phyloP scores from a whole-genome alignment of 1,140 invertebrate species.

The Littorina saxatilis region DNA sequence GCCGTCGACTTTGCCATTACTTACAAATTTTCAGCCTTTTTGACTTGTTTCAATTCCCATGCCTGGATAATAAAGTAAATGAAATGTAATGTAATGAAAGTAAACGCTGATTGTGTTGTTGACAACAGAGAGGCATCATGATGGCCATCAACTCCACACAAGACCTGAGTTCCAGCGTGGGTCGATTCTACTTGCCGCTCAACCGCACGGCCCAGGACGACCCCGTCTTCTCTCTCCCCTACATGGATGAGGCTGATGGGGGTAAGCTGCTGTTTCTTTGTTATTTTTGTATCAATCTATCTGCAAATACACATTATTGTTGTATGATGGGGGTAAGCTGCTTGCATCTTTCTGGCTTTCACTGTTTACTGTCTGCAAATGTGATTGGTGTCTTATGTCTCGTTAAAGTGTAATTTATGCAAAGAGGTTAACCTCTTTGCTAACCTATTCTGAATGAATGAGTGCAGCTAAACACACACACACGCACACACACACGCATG shows the following conservation, averaged over 20 bases:
- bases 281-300: not conserved
- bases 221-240: slow-evolving; percentile 78
- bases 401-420: no score
- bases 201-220: slow-evolving; percentile 64
- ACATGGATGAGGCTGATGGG: slow-evolving; percentile 79
- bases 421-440: no score
- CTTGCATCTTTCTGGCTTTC: not conserved
- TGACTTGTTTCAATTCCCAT: no score
- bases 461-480: no score
- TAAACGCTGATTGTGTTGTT: no score
- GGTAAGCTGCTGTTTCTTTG: slow-evolving; percentile 69
- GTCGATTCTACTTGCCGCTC: slow-evolving; percentile 77
- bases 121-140: slow-evolving; percentile 77
- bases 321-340: no score
- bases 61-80: no score
- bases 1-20: no score
- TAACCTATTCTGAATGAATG: no score
- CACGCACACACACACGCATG: not conserved
- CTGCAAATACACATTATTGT: not conserved
- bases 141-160: slow-evolving; percentile 79
- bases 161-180: slow-evolving; percentile 77
- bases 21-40: no score
- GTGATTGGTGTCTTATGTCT: no score
- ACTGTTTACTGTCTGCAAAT: not conserved
- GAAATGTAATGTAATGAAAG: no score